Conservation (phyloP, 2,113 vertebrate genomes). For the Gallinago undulata region DNA sequence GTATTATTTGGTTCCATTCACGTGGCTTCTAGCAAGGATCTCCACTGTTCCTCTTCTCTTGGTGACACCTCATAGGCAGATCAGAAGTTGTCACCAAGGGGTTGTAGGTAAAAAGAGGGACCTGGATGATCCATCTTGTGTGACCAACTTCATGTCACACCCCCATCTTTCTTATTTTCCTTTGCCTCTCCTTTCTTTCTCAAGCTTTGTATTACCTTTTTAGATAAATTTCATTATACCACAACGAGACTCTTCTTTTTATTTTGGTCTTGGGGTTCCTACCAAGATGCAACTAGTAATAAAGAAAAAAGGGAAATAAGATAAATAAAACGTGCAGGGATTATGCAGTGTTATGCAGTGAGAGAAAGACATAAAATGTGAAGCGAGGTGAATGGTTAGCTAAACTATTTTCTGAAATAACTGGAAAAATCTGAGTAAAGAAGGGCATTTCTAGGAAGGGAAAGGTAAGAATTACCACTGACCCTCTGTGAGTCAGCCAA, state of each 20-base stretch:
- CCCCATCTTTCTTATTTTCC: background rate
- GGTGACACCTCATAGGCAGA: background rate
- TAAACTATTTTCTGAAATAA: background rate
- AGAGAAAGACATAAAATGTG: background rate
- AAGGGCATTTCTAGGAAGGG: background rate
- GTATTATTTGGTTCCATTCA: background rate
- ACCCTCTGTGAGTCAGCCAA: fast-evolving
- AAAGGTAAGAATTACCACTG: too few relatives aligned
- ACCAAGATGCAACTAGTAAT: background rate
- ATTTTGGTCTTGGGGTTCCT: background rate
- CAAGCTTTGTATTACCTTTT: background rate
- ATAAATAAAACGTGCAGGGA: background rate
- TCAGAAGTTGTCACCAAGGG: background rate
- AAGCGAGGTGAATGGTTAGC: background rate
- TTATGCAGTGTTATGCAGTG: background rate
- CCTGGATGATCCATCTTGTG: background rate
- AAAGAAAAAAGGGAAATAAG: background rate
- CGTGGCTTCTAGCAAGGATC: background rate
- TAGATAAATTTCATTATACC: background rate
- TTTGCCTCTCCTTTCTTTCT: background rate
- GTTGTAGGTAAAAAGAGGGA: background rate
- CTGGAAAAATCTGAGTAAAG: background rate
- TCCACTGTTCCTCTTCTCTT: background rate
- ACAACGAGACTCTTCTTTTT: background rate
- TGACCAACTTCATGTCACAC: background rate